Evolutionary conservation across 2,797 vertebrate genomes (phyloP).

Genomic region (Urosaurus nigricauda): DNA sequence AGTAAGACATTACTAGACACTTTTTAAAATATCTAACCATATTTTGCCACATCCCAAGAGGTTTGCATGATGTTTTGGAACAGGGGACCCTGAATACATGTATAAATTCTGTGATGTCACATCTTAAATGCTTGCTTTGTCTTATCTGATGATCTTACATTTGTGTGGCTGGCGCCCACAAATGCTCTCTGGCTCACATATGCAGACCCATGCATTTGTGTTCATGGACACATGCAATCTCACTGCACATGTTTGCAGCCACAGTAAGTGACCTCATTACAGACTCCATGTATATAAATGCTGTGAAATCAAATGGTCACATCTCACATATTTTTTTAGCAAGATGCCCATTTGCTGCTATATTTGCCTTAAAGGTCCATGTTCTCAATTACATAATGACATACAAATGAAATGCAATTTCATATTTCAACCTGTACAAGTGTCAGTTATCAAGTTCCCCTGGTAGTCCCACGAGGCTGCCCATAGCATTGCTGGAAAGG

Average conservation of each 20-base stretch:
- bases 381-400: slow-evolving; percentile 81
- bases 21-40: background rate
- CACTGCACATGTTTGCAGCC: background rate
- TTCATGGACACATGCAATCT: background rate
- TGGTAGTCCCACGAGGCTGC: slow-evolving; percentile 75
- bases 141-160: background rate
- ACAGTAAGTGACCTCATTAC: slow-evolving; percentile 60
- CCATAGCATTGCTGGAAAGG: slow-evolving; percentile 74
- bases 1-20: background rate
- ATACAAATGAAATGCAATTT: slow-evolving; percentile 83
- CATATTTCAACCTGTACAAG: slow-evolving; percentile 76
- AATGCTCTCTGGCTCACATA: background rate
- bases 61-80: background rate
- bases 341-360: slow-evolving; percentile 71
- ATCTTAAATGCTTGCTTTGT: background rate
- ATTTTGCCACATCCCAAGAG: background rate
- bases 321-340: slow-evolving; percentile 79
- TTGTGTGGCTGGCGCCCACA: background rate
- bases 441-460: slow-evolving; percentile 74
- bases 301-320: slow-evolving; percentile 75
- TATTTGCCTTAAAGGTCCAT: slow-evolving; percentile 79
- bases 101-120: background rate
- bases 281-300: slow-evolving; percentile 67
- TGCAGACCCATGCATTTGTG: too few relatives aligned
- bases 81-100: background rate